These are phyloP conservation scores for Ischnus inquisitorius DNA, from an alignment of 2,888 invertebrate genomes.

Conservation along the genomic window DNA sequence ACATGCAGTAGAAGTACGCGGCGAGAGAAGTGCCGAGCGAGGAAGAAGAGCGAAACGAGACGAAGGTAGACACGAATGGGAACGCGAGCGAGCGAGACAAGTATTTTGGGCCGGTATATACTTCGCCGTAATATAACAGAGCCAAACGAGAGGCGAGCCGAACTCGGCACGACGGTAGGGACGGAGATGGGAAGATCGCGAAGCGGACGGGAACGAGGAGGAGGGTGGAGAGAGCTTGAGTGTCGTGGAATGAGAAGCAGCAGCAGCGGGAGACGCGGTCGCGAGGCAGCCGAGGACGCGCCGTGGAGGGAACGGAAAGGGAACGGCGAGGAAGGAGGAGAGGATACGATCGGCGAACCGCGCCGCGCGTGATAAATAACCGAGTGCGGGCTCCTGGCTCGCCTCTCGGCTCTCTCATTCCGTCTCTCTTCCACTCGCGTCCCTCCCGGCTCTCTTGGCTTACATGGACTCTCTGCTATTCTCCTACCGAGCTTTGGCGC, in stretches of 20 bases:
- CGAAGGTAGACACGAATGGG: background rate
- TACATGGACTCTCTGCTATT: slow-evolving; percentile 24
- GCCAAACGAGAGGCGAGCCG: slow-evolving; percentile 23
- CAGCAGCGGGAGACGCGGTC: slow-evolving; percentile 39
- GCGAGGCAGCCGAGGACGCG: slow-evolving; percentile 58
- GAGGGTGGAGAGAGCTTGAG: slow-evolving; percentile 41
- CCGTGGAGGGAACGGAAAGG: slow-evolving; percentile 21
- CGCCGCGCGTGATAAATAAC: slow-evolving; percentile 79
- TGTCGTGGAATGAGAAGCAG: slow-evolving; percentile 58
- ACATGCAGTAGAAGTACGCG: background rate
- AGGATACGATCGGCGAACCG: slow-evolving; percentile 76
- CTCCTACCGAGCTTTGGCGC: slow-evolving; percentile 26
- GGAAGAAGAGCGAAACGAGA: background rate
- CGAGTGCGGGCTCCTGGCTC: slow-evolving; percentile 71
- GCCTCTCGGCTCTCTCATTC: slow-evolving; percentile 52
- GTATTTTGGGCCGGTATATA: background rate
- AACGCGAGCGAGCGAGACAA: background rate
- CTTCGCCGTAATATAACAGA: slow-evolving; percentile 27
- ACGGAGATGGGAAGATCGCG: slow-evolving; percentile 49
- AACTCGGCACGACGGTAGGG: slow-evolving; percentile 22
- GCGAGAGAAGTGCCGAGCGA: background rate
- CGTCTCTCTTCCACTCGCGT: slow-evolving; percentile 24
- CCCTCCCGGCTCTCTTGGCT: slow-evolving; percentile 22
- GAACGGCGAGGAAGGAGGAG: slow-evolving; percentile 41
- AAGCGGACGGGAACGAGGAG: slow-evolving; percentile 49